Base-by-base conservation (phyloP, 2,888 invertebrate species). In the Apodemia duryi region DNA sequence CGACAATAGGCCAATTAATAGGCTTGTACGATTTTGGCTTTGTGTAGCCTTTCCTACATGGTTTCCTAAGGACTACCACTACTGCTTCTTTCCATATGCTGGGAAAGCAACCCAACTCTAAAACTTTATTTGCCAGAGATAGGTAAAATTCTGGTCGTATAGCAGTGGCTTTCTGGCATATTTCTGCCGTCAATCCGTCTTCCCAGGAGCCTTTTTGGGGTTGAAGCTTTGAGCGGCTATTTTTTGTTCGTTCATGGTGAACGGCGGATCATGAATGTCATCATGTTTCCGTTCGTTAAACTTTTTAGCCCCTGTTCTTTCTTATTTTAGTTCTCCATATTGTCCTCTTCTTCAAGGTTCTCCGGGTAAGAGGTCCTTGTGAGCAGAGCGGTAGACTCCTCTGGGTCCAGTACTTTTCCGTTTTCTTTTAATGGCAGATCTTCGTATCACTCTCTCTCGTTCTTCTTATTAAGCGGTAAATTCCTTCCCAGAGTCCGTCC, bases 281-380 rank as follows among this genome's bases (percentile, higher is more conserved):
- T 28, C 32, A n/a, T 11, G 52, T 2, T 7, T 6, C 2, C 6
- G 2, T 3, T 52, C 28, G 6, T 28, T 52, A 2, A 52, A 6
- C 2, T 52, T 52, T 0, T 6, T 7, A 1, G 52, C 52, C 6
- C 1, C 2, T 7, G 5, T 6, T 21, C 52, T 52, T 1, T 10
- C 21, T 4, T 7, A 7, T 3, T 13, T 7, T 7, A 28, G 52
- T n/a, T n/a, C 6, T 2, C 1, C n/a, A n/a, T n/a, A 2, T 1
- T 51, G 7, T 51, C 51, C 7, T n/a, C 41, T 5, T 2, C 46
- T 7, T 28, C 13, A 1, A 1, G 2, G 46, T 71, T 69, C 2
- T 46, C 35, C 1, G 71, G 70, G 43, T 66, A 68, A 29, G 66
- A 68, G 0, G 66, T 69, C 10, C 52, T 66, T 2, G 68, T 68